Conservation (phyloP, 2,113 vertebrate genomes). For the Dasyornis broadbenti region DNA sequence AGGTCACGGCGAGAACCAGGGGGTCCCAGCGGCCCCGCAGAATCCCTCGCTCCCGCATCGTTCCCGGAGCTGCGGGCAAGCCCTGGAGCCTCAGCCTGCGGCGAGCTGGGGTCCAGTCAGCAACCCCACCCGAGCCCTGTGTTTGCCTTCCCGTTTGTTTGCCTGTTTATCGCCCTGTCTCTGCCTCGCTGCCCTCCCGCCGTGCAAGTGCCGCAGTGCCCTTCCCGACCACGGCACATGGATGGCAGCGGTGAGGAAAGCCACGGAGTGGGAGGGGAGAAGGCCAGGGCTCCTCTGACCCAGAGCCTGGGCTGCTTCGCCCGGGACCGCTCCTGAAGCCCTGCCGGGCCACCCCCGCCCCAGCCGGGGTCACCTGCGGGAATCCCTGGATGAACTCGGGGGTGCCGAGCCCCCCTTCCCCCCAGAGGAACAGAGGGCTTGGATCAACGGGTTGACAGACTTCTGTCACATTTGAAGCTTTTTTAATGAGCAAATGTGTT, state of each 20-base stretch:
- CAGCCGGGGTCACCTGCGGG: not conserved
- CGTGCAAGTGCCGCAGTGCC: rapidly evolving
- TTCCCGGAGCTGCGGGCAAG: not conserved
- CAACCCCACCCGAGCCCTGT: not conserved
- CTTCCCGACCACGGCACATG: rapidly evolving
- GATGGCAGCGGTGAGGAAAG: rapidly evolving
- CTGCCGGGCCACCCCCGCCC: not conserved
- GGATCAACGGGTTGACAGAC: not conserved
- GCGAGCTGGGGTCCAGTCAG: not conserved
- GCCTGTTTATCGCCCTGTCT: too few species aligned
- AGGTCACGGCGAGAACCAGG: not conserved
- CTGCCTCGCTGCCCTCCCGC: not conserved
- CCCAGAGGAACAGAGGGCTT: not conserved
- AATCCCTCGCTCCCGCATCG: rapidly evolving
- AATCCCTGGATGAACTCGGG: not conserved
- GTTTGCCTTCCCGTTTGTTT: not conserved
- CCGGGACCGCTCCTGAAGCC: not conserved
- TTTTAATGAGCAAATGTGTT: slow-evolving; percentile 26
- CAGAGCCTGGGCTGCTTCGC: not conserved
- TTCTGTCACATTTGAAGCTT: not conserved
- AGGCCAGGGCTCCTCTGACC: not conserved
- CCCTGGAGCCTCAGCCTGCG: not conserved
- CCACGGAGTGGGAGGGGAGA: rapidly evolving
- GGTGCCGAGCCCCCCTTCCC: too few species aligned
- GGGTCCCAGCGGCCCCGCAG: not conserved